phyloP scores from a whole-genome alignment of 2,797 vertebrate genomes.

The Poliocrania exsul region DNA sequence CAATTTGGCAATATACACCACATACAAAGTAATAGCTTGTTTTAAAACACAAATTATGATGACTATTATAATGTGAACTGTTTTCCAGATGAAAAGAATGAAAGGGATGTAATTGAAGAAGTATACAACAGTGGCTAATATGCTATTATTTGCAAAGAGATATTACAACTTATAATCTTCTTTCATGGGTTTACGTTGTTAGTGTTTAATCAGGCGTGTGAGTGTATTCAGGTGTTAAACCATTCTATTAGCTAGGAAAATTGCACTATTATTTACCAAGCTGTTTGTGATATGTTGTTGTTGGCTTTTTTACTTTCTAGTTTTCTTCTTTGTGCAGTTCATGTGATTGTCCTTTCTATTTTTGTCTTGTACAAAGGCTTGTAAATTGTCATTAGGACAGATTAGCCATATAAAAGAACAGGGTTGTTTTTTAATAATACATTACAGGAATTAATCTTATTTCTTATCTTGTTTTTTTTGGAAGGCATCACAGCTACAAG shows the following conservation, averaged over 20 bases:
- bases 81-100: slow-evolving; percentile 73
- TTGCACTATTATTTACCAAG: slow-evolving; percentile 70
- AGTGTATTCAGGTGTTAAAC: slow-evolving; percentile 75
- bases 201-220: slow-evolving; percentile 72
- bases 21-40: slow-evolving; percentile 62
- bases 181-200: slow-evolving; percentile 68
- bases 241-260: slow-evolving; percentile 64
- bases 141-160: slow-evolving; percentile 71
- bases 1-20: slow-evolving; percentile 54
- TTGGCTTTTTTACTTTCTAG: slow-evolving; percentile 41
- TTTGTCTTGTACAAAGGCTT: slow-evolving; percentile 17
- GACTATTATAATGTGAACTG: slow-evolving; percentile 70
- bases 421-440: not conserved
- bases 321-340: slow-evolving; percentile 16
- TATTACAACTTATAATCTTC: slow-evolving; percentile 78
- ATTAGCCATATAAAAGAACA: not conserved
- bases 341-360: slow-evolving; percentile 31
- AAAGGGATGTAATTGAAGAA: slow-evolving; percentile 74
- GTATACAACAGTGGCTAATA: slow-evolving; percentile 71
- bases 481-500: not conserved
- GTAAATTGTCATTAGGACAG: not conserved
- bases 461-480: not conserved
- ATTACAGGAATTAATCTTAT: not conserved
- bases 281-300: slow-evolving; percentile 57
- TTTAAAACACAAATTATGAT: slow-evolving; percentile 71